Base-by-base conservation (phyloP, 2,797 vertebrate genomes). In the Sylvia borin region DNA sequence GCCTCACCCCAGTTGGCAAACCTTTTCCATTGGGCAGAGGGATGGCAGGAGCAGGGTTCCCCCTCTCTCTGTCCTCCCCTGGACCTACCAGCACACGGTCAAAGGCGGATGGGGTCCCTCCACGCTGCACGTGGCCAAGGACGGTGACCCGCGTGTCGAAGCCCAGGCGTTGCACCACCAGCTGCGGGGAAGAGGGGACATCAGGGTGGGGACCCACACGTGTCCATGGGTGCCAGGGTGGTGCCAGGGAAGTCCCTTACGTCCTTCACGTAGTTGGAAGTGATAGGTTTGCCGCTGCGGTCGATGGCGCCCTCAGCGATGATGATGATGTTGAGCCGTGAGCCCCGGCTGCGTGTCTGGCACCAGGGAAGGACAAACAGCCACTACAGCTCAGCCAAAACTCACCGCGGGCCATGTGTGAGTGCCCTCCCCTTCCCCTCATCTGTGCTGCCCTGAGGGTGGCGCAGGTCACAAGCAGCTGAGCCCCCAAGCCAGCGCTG, bases 131-230 rank as follows among this genome's bases (percentile, higher is more conserved):
- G 0, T 99, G 99, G 50, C 99, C 99, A 9, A 99, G 98, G 18
- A 99, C 99, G 0, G 99, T 99, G 97, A 99, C 98, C 6, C 99
- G 98, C 0, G 99, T 99, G 96, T 99, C 99, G 1, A 99, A 99
- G 43, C 99, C 99, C 94, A 99, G 94, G 70, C 98, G 97, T 38
- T 98, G 89, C 27, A 98, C 98, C 90, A 99, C 99, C 96, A 99
- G 97, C 99, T 99, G 94, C 17, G 85, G 47, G 19, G 51, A 16
- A 43, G 40, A 80, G 42, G 51, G 17, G 50, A 8, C 0, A 3
- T 42, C 58, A 54, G 0, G 0, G 0, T 1, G 13, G 57, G 43
- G 19, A n/a, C 65, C 24, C 0, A 0, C 18, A 0, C 0, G 43
- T 2, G 26, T 8, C 64, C 0, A 0, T 0, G 5, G 18, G 42